Base-by-base conservation (phyloP, 2,797 vertebrate species). In the Meda fulgida region DNA sequence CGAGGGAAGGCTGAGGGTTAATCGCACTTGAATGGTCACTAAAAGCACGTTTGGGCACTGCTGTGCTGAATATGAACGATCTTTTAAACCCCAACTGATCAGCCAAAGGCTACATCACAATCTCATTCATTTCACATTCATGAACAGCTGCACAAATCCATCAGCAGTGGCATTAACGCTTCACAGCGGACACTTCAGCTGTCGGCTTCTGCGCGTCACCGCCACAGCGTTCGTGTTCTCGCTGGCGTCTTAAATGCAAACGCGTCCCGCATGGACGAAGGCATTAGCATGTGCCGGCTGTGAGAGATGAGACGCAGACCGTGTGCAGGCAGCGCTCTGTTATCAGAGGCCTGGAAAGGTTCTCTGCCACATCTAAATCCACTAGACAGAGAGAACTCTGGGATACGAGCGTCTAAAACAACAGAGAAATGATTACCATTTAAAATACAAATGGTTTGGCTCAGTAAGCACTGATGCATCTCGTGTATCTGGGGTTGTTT, bases 241-340 rank as follows among this genome's bases (percentile, higher is more conserved):
- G 1, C 14, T 2, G 58, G 79, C 23, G 40, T 85, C 60, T 67
- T 73, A 43, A 79, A 72, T 60, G 80, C 65, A 83, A 83, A 83
- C 13, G 77, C 7, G 26, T 4, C 10, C 36, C 40, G 19, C 69
- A 65, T 80, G 80, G 48, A 75, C 29, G 6, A 9, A 69, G n/a
- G 23, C 46, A 65, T 34, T 14, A 81, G 48, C 70, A 66, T 73
- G 43, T 77, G 75, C 85, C 67, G 51, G 65, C 40, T 80, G 66
- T 51, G 43, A n/a, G 58, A 48, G 58, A 63, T n/a, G 23, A 29
- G 86, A 48, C 2, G 21, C 67, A 55, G 43, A 18, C 13, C 58
- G 5, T 21, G 21, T 78, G 48, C 34, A 34, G 29, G 7, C 43
- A n/a, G 71, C 11, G 48, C 19, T 38, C n/a, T 21, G 34, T 40